Conservation (phyloP, 2,113 vertebrate genomes). For the Dipodomys merriami region DNA sequence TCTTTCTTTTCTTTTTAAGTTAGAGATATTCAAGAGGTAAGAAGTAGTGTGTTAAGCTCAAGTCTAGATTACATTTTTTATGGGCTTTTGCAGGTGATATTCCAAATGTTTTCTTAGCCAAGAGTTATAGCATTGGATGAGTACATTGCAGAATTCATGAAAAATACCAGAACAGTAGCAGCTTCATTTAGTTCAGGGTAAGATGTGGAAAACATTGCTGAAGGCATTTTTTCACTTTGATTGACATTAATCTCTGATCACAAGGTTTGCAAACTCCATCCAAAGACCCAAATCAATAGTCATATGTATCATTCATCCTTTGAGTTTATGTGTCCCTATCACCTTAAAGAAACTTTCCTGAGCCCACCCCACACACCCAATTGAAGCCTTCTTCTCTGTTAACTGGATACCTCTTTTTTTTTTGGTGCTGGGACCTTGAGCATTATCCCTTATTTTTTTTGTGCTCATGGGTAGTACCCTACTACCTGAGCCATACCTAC, state of each 20-base stretch:
- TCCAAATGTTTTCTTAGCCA: slow-evolving; percentile 17
- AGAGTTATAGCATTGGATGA: slow-evolving; percentile 54
- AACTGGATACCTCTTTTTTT: neutral
- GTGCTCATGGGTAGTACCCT: too few relatives aligned
- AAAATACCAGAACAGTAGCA: slow-evolving; percentile 63
- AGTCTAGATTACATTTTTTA: slow-evolving; percentile 72
- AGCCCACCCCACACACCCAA: too few relatives aligned
- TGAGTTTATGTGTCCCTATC: too few relatives aligned
- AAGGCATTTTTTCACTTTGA: neutral
- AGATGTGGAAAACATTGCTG: neutral
- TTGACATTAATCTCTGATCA: neutral
- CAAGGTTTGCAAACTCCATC: neutral
- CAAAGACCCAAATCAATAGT: neutral
- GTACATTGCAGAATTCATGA: slow-evolving; percentile 37
- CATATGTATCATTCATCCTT: neutral
- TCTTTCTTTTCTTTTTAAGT: slow-evolving; percentile 43
- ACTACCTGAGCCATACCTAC: too few relatives aligned
- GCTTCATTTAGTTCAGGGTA: slow-evolving; percentile 21
- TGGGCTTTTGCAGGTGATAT: slow-evolving; percentile 60
- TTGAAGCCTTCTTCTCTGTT: neutral
- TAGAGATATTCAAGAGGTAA: slow-evolving; percentile 61
- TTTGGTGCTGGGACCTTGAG: too few relatives aligned
- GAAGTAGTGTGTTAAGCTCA: slow-evolving; percentile 25
- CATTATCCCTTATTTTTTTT: too few relatives aligned
- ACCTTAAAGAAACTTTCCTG: neutral